A percentile compares a stretch with the other conserved stretches of the same genome.
Conservation (phyloP, 1,140 invertebrate species). For the fruit fly (Drosophila melanogaster) region DNA sequence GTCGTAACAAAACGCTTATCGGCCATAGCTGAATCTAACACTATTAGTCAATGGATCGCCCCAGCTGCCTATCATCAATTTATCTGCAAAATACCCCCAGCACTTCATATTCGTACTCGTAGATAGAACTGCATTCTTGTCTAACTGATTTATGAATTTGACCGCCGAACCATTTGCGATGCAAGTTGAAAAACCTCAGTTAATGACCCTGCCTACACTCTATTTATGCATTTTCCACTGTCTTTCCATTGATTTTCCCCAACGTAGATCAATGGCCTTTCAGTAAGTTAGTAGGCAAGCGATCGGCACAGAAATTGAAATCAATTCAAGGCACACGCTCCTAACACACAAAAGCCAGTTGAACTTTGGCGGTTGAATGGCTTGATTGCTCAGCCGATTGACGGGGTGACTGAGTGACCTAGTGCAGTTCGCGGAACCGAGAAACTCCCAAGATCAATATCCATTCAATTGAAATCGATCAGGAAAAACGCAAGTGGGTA, state of each 20-base stretch:
- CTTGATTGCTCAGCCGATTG: constrained; percentile 63
- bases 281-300: constrained; percentile 73
- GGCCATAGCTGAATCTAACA: constrained; percentile 69
- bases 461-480: constrained; percentile 60
- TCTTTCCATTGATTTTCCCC: constrained; percentile 40
- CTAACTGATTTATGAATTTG: constrained; percentile 79
- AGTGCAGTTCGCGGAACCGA: constrained; percentile 52
- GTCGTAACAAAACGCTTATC: constrained; percentile 74
- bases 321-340: constrained; percentile 50
- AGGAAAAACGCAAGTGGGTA: not conserved
- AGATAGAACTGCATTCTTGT: constrained; percentile 65
- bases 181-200: constrained; percentile 38
- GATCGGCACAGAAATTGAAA: constrained; percentile 43
- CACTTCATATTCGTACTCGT: constrained; percentile 33
- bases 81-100: constrained; percentile 46
- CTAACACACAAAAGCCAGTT: constrained; percentile 58
- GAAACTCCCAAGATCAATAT: constrained; percentile 67
- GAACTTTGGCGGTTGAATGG: constrained; percentile 12
- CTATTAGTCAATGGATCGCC: constrained; percentile 75
- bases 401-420: constrained; percentile 75
- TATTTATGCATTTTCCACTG: constrained; percentile 16
- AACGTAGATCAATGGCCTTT: constrained; percentile 39
- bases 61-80: constrained; percentile 74
- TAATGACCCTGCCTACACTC: constrained; percentile 65
- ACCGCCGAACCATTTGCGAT: constrained; percentile 62